A percentile compares a stretch with the other conserved stretches of the same genome.
These are phyloP conservation scores for Diorhabda carinulata DNA, from an alignment of 1,140 invertebrate genomes.

Conservation along the genomic window DNA sequence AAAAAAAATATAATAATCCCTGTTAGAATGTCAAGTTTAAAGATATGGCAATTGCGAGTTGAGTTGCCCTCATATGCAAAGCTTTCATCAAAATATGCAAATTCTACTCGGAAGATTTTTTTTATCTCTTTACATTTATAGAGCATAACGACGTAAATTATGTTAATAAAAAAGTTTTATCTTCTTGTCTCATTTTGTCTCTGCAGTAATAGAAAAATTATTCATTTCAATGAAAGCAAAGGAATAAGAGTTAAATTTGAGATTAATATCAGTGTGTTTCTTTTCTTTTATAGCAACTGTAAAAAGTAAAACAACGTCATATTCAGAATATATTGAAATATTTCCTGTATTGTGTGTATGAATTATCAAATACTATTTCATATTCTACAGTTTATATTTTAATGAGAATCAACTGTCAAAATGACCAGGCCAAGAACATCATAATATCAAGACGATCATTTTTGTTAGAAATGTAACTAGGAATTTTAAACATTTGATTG, in stretches of 20 bases:
- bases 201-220: constrained; percentile 1
- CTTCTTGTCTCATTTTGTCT: constrained; percentile 2
- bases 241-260: not conserved
- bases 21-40: not conserved
- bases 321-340: no score
- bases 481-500: no score
- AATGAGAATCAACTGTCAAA: no score
- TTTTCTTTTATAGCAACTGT: no score
- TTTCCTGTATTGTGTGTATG: no score
- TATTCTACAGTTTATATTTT: no score
- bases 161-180: constrained; percentile 3
- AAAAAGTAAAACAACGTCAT: no score
- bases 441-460: no score
- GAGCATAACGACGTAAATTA: constrained; percentile 2
- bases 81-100: not conserved
- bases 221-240: constrained; percentile 1
- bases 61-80: constrained; percentile 1
- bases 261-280: not conserved
- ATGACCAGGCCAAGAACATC: no score
- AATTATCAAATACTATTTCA: no score
- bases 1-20: not conserved
- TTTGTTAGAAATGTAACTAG: no score
- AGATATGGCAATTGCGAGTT: constrained; percentile 1
- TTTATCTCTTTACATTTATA: constrained; percentile 3
- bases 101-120: constrained; percentile 1